phyloP scores from a whole-genome alignment of 2,888 invertebrate genomes.

The Priocnemis perturbator region DNA sequence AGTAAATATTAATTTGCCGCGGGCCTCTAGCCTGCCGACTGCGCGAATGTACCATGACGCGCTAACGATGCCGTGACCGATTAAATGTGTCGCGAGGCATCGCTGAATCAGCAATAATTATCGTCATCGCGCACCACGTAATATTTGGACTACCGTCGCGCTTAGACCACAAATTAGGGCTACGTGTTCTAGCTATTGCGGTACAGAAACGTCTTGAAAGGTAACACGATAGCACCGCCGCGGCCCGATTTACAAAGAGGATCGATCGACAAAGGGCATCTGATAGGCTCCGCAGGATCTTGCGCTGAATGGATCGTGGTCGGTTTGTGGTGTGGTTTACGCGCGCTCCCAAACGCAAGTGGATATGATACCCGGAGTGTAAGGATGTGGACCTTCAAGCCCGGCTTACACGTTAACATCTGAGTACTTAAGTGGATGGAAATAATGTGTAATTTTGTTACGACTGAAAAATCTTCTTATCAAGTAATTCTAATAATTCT shows the following conservation, averaged over 20 bases:
- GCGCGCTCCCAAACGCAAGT: constrained; percentile 47
- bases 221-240: constrained; percentile 65
- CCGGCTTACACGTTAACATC: constrained; percentile 34
- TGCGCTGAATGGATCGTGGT: constrained; percentile 58
- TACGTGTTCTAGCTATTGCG: constrained; percentile 44
- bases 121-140: constrained; percentile 27
- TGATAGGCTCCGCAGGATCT: constrained; percentile 59
- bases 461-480: background rate
- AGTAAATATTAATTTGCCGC: no score
- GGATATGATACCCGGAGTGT: constrained; percentile 54
- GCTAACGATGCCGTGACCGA: no score
- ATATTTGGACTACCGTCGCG: constrained; percentile 52
- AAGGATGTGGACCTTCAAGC: constrained; percentile 52
- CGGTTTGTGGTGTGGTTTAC: constrained; percentile 57
- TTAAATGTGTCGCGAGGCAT: no score
- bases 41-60: no score
- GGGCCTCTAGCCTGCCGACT: no score
- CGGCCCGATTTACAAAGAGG: constrained; percentile 60
- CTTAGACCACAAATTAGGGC: constrained; percentile 58
- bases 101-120: constrained; percentile 12
- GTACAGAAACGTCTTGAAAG: constrained; percentile 39
- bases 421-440: background rate
- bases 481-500: no score
- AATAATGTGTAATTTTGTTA: background rate
- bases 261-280: constrained; percentile 66